These are phyloP conservation scores for Protosalanx chinensis DNA, from an alignment of 2,797 vertebrate genomes.

Conservation along the genomic window DNA sequence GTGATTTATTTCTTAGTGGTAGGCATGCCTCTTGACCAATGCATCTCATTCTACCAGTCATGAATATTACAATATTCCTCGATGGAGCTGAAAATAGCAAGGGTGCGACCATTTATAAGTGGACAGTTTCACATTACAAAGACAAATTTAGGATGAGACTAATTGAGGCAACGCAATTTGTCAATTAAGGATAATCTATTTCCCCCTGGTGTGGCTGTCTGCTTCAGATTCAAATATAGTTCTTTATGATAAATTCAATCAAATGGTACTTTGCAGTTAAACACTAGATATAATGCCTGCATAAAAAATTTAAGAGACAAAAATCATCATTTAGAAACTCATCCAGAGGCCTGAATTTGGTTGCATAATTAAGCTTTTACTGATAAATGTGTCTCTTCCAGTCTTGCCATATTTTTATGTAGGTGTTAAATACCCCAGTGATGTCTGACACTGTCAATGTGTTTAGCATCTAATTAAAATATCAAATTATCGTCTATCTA, in stretches of 20 bases:
- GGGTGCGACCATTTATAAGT: conserved; percentile 68
- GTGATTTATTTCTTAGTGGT: conserved; percentile 54
- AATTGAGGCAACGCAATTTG: conserved; percentile 75
- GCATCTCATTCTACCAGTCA: conserved; percentile 58
- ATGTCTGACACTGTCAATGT: not conserved
- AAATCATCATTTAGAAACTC: conserved; percentile 75
- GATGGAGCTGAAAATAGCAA: conserved; percentile 71
- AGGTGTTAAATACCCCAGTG: conserved; percentile 30
- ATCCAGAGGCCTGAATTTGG: conserved; percentile 70
- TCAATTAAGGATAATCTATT: conserved; percentile 78
- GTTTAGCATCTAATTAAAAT: not conserved
- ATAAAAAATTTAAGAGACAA: conserved; percentile 75
- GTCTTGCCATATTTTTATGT: conserved; percentile 36
- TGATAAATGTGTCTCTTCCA: conserved; percentile 59
- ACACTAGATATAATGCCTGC: conserved; percentile 76
- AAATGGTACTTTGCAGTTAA: conserved; percentile 84
- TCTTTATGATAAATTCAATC: conserved; percentile 84
- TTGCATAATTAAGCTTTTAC: conserved; percentile 63
- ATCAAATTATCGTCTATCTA: not conserved
- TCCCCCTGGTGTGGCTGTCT: conserved; percentile 64
- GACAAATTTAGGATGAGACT: conserved; percentile 73
- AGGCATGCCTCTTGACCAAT: conserved; percentile 38
- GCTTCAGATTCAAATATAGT: conserved; percentile 81
- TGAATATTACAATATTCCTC: conserved; percentile 67
- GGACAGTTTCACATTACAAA: conserved; percentile 70